phyloP scores from a whole-genome alignment of 2,113 vertebrate species.

The Rattus rattus region DNA sequence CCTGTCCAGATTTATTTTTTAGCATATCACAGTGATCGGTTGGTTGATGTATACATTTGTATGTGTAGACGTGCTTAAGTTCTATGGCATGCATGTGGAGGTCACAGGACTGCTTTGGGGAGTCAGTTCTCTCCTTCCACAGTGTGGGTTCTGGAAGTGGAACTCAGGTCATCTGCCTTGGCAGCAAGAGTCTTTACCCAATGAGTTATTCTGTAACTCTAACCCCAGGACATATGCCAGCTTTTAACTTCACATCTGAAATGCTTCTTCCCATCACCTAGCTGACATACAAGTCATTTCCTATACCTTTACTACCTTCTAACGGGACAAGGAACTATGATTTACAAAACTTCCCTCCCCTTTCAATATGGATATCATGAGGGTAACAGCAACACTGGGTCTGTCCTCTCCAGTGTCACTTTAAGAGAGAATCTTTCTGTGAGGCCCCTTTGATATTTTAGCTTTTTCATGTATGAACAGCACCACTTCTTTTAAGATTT shows the following conservation, averaged over 20 bases:
- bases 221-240: background rate
- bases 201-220: background rate
- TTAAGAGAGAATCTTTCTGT: constrained; percentile 48
- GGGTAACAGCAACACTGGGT: background rate
- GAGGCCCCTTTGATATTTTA: constrained; percentile 35
- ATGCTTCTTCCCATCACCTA: background rate
- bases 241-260: constrained; percentile 39
- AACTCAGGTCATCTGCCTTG: no score
- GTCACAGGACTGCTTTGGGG: background rate
- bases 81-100: background rate
- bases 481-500: background rate
- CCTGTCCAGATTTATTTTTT: background rate
- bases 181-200: background rate
- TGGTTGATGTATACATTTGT: background rate
- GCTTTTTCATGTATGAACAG: constrained; percentile 25
- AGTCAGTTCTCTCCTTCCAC: background rate
- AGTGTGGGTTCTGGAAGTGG: background rate
- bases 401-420: constrained; percentile 52
- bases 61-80: background rate
- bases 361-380: constrained; percentile 28
- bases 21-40: background rate
- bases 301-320: constrained; percentile 47
- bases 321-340: constrained; percentile 38
- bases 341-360: constrained; percentile 39
- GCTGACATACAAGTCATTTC: constrained; percentile 17